A percentile compares a stretch with the other conserved stretches of the same genome.
These are phyloP conservation scores for Diplolepis rosae DNA, from an alignment of 2,888 invertebrate genomes.

Conservation along the genomic window DNA sequence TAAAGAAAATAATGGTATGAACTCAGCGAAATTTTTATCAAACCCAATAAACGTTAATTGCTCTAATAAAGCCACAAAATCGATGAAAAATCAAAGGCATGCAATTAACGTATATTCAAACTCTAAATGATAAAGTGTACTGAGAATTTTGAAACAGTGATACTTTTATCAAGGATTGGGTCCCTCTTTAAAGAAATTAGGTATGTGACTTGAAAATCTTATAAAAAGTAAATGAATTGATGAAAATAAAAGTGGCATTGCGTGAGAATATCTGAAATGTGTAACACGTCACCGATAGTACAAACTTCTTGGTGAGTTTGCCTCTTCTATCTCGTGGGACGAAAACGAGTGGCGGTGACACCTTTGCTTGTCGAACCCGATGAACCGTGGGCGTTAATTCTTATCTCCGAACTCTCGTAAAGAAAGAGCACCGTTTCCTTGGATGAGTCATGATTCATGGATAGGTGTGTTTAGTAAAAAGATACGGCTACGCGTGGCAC, in stretches of 20 bases:
- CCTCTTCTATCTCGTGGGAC: constrained; percentile 48
- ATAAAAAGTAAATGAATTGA: not conserved
- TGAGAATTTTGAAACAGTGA: too few relatives aligned
- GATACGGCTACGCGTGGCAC: constrained; percentile 42
- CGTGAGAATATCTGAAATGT: not conserved
- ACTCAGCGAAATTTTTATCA: too few relatives aligned
- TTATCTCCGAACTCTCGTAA: constrained; percentile 33
- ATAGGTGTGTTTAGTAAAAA: constrained; percentile 45
- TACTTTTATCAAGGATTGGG: too few relatives aligned
- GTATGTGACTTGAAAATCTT: not conserved
- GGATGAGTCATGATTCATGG: constrained; percentile 35
- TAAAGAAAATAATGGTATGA: not conserved
- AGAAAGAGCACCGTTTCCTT: constrained; percentile 35
- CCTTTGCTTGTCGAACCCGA: constrained; percentile 50
- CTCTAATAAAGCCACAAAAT: too few relatives aligned
- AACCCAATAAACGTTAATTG: too few relatives aligned
- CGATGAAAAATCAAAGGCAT: too few relatives aligned
- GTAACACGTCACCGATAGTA: constrained; percentile 41
- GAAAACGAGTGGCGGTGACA: constrained; percentile 38
- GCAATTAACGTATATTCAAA: not conserved
- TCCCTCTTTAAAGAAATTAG: too few relatives aligned
- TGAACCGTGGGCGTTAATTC: constrained; percentile 29
- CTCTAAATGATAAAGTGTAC: too few relatives aligned
- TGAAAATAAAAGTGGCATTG: not conserved
- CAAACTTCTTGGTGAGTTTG: constrained; percentile 42